Conservation (phyloP, 2,888 invertebrate genomes). For the Sminthurinus aureus region DNA sequence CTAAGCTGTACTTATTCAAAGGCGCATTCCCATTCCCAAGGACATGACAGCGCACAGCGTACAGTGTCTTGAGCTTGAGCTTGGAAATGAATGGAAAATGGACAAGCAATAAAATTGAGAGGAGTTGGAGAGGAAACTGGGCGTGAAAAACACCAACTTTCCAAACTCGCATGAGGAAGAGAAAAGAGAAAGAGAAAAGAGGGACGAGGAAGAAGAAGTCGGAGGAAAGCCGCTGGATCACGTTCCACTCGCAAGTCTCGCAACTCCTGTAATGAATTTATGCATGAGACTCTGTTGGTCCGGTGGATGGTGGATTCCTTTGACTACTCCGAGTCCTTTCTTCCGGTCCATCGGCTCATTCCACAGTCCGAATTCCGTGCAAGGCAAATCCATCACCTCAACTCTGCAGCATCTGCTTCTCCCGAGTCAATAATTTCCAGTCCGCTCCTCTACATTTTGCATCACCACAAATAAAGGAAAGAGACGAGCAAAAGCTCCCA, state of each 20-base stretch:
- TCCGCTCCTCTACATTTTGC: background rate
- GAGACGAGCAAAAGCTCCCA: background rate
- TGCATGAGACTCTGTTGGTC: conserved; percentile 17
- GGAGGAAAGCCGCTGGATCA: conserved; percentile 14
- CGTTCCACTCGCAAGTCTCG: background rate
- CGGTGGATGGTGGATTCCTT: background rate
- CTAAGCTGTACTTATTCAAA: no score
- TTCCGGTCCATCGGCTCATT: conserved; percentile 20
- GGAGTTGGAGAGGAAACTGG: no score
- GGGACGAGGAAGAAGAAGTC: background rate
- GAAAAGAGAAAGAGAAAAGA: background rate
- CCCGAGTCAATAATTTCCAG: background rate
- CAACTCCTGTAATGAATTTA: conserved; percentile 27
- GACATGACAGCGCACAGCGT: no score
- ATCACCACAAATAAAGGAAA: background rate
- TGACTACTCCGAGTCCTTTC: background rate
- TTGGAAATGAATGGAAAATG: no score
- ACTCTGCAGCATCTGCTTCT: background rate
- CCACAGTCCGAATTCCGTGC: conserved; percentile 18
- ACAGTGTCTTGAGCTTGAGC: no score
- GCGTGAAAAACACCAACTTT: background rate
- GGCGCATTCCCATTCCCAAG: no score
- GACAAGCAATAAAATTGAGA: no score
- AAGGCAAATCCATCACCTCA: conserved; percentile 26
- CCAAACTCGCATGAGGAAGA: background rate